Percentiles rank a stretch among this genome's conserved stretches.
These are phyloP conservation scores for Phalloptychus januarius DNA, from an alignment of 2,797 vertebrate species.

Conservation along the genomic window DNA sequence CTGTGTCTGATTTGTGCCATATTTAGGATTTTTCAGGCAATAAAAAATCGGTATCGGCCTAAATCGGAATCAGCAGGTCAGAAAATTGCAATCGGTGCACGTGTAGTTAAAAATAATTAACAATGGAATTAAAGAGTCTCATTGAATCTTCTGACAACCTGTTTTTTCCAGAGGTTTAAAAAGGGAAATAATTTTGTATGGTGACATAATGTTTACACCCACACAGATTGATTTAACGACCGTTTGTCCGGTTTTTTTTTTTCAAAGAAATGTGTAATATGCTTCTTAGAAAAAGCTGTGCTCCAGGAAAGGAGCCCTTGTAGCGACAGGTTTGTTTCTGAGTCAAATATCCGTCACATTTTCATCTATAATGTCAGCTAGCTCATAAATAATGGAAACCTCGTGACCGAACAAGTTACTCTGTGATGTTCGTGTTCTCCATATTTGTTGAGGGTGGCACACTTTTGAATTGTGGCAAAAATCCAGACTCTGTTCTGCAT, in stretches of 20 bases:
- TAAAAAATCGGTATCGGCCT: not conserved
- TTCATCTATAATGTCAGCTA: not conserved
- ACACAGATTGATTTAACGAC: not conserved
- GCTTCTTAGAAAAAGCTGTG: not conserved
- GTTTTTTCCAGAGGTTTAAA: not conserved
- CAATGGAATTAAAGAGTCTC: not conserved
- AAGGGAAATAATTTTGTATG: not conserved
- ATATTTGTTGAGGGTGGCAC: not conserved
- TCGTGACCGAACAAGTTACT: not conserved
- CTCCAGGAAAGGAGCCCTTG: not conserved
- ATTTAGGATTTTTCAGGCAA: not conserved
- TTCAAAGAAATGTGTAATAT: not conserved
- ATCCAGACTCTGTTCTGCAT: constrained; percentile 2
- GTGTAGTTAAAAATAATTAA: not conserved
- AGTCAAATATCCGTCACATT: not conserved
- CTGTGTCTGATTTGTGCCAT: not conserved
- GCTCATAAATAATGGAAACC: not conserved
- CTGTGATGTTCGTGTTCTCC: not conserved
- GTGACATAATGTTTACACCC: not conserved
- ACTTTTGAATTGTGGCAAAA: not conserved
- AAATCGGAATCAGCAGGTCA: not conserved
- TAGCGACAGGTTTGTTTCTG: not conserved
- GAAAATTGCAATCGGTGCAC: not conserved
- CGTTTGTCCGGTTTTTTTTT: not conserved
- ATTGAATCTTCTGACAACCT: not conserved